Evolutionary conservation across 2,113 vertebrate species (phyloP).

Genomic region (Notarius lentiginosus): DNA sequence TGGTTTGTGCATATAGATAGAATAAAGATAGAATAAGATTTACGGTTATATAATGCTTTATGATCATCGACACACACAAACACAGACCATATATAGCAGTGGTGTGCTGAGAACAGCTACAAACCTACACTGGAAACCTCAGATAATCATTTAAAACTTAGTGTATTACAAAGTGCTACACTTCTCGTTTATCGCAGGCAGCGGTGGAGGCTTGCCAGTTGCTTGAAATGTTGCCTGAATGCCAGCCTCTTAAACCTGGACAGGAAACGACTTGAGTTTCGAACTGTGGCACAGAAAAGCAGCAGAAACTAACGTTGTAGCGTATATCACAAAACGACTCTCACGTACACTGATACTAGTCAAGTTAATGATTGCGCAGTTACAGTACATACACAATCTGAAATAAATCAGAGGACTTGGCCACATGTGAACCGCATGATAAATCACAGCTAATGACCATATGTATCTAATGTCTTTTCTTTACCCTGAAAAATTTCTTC

Average conservation of each 20-base stretch:
- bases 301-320: conserved; percentile 52
- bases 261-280: conserved; percentile 47
- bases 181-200: neutral
- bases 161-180: neutral
- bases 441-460: conserved; percentile 37
- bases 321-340: conserved; percentile 54
- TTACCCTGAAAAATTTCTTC: neutral
- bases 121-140: conserved; percentile 41
- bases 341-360: conserved; percentile 53
- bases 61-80: neutral
- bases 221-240: conserved; percentile 39
- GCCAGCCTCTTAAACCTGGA: conserved; percentile 54
- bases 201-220: conserved; percentile 1
- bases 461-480: conserved; percentile 7
- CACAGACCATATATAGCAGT: neutral
- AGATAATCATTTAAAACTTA: conserved; percentile 40
- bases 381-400: conserved; percentile 12
- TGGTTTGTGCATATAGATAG: conserved; percentile 12
- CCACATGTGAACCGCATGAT: conserved; percentile 7
- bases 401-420: conserved; percentile 44
- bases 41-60: neutral
- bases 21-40: neutral
- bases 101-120: neutral
- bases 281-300: conserved; percentile 53
- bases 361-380: conserved; percentile 40